Evolutionary conservation across 2,888 invertebrate species (phyloP).

Genomic region (Bedellia somnulentella): DNA sequence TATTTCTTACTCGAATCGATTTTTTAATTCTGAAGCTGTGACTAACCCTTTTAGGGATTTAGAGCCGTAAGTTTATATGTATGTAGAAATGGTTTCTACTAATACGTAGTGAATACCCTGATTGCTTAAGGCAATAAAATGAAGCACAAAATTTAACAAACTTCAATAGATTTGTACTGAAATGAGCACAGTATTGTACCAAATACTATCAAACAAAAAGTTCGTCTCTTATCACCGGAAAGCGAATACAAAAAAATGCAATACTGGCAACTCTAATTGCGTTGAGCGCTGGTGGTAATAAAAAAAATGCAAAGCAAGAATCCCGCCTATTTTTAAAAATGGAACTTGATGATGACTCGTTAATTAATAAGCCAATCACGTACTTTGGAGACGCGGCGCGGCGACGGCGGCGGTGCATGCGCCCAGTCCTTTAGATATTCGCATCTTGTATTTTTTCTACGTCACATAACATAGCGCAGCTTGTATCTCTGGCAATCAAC

Average conservation of each 20-base stretch:
- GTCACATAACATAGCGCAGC: slow-evolving; percentile 45
- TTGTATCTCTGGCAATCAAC: no score
- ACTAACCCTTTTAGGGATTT: no score
- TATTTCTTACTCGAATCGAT: no score
- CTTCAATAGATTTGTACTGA: not conserved
- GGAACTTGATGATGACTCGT: slow-evolving; percentile 48
- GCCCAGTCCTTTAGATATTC: slow-evolving; percentile 57
- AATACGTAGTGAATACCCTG: not conserved
- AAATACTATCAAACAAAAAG: slow-evolving; percentile 27
- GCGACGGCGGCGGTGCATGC: slow-evolving; percentile 56
- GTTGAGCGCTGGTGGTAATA: slow-evolving; percentile 53
- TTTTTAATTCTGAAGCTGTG: no score
- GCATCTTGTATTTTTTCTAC: slow-evolving; percentile 57
- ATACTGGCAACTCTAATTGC: slow-evolving; percentile 51
- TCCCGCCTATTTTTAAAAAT: slow-evolving; percentile 62
- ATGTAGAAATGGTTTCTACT: not conserved
- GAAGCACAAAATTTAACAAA: not conserved
- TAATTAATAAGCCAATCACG: slow-evolving; percentile 63
- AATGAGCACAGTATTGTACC: slow-evolving; percentile 19
- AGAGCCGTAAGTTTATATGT: not conserved
- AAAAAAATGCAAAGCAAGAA: slow-evolving; percentile 54
- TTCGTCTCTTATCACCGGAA: slow-evolving; percentile 29
- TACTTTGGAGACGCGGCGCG: slow-evolving; percentile 59
- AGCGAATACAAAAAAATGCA: slow-evolving; percentile 42
- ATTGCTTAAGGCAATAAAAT: not conserved